phyloP scores from a whole-genome alignment of 30 jellyfish, hydroid and myxozoan species.

The Euphysa ruthae region DNA sequence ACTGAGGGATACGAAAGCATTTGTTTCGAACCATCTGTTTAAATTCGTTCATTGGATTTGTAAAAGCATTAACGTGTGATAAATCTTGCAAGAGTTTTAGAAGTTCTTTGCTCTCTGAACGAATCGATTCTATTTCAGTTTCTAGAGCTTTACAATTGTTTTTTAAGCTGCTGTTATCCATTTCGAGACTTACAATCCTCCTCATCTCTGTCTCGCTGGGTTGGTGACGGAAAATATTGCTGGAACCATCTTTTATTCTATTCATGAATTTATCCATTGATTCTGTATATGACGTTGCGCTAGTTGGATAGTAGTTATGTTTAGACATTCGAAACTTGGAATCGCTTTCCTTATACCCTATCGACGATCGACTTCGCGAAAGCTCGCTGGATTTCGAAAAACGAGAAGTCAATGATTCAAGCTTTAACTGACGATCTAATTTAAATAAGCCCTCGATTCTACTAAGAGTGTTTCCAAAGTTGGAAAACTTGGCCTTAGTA shows the following conservation, averaged over 20 bases:
- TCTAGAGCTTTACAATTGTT: neutral
- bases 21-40: neutral
- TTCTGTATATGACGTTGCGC: conserved; percentile 1
- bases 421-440: conserved; percentile 8
- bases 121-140: neutral
- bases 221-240: neutral
- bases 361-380: conserved; percentile 1
- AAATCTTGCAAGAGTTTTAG: conserved; percentile 3
- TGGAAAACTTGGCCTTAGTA: conserved; percentile 10
- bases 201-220: neutral
- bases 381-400: neutral
- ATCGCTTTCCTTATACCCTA: conserved; percentile 7
- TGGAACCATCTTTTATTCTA: neutral
- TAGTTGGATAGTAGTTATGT: neutral
- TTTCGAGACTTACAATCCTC: neutral
- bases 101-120: conserved; percentile 13
- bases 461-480: conserved; percentile 10
- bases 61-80: conserved; percentile 11
- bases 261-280: neutral
- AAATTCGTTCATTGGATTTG: neutral
- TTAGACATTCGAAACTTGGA: neutral
- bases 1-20: neutral
- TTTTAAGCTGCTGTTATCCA: conserved; percentile 4
- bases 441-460: conserved; percentile 18
- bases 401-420: neutral